Evolutionary conservation across 2,888 invertebrate genomes (phyloP).

Genomic region (Clusia tigrina): DNA sequence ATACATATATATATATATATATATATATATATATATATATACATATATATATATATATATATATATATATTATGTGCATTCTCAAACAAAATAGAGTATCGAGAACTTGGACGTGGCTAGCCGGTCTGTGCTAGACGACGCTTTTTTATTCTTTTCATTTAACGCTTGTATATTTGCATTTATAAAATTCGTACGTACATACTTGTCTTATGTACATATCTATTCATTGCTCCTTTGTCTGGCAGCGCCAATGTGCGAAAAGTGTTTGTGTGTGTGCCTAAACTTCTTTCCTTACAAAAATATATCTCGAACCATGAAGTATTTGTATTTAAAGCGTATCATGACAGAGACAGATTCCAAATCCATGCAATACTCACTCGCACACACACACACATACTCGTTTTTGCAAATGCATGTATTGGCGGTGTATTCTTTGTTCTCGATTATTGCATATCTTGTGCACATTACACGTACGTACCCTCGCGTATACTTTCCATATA

Average conservation of each 20-base stretch:
- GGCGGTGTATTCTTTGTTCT: neutral
- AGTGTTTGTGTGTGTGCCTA: neutral
- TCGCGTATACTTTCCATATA: no score
- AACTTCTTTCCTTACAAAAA: no score
- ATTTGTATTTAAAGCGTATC: neutral
- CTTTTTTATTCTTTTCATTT: neutral
- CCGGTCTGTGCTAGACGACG: no score
- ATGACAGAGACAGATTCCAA: neutral
- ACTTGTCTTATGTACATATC: neutral
- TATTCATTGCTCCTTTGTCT: slow-evolving; percentile 3
- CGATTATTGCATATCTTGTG: neutral
- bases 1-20: no score
- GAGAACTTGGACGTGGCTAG: no score
- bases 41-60: no score
- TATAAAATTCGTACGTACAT: neutral
- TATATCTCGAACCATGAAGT: neutral
- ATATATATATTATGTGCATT: no score
- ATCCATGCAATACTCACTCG: neutral
- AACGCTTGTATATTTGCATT: neutral
- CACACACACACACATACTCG: neutral
- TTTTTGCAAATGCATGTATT: neutral
- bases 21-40: no score
- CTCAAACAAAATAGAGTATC: no score
- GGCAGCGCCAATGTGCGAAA: neutral
- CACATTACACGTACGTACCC: no score